Base-by-base conservation (phyloP, 2,888 invertebrate genomes). In the Drosophila kambysellisi region DNA sequence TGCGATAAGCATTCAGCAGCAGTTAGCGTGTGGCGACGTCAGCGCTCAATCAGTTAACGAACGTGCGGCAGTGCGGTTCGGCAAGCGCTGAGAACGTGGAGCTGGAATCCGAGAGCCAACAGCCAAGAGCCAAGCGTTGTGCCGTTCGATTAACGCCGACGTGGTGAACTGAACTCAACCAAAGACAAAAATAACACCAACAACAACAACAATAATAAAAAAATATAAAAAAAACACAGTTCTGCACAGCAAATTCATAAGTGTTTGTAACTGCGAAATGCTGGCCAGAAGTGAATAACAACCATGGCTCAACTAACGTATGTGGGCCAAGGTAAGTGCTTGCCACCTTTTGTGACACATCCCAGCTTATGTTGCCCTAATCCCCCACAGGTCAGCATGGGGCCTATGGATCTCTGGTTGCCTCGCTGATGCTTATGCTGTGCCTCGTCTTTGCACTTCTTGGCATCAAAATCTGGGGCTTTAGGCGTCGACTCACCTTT, bases 391-490 rank as follows among this genome's bases (percentile, higher is more conserved):
- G 75, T 70, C 76, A 66, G 29, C 70, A 61, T 17, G 66, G 66
- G 33, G n/a, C 61, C 29, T 33, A 74, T 20, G 88, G 74, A 12
- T 70, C 85, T 46, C 37, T 78, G 59, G 50, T 62, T n/a, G 83
- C 70, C 35, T 73, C 87, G 43, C 41, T 60, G 29, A 62, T 80
- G 78, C 54, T 90, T 30, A 66, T 92, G 62, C 32, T 91, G 30
- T 89, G 92, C 53, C 81, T 93, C 61, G 78, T 93, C 7, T 79
- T 91, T 6, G 79, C 90, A 0, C 74, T 93, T 68, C 67, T 94
- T 64, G 94, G 94, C 54, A 93, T 94, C 29, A 94, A 94, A 78
- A 86, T 94, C 20, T 94, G 93, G 88, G 94, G 94, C 91, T 94
- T 94, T 83, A 93, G 94, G 54, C 94, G 94, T 33, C 92, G 93